Evolutionary conservation across 2,888 invertebrate genomes (phyloP), one percentile per base, ranked within the genome.

Genomic region (Pseudeuparius sepicola): DNA sequence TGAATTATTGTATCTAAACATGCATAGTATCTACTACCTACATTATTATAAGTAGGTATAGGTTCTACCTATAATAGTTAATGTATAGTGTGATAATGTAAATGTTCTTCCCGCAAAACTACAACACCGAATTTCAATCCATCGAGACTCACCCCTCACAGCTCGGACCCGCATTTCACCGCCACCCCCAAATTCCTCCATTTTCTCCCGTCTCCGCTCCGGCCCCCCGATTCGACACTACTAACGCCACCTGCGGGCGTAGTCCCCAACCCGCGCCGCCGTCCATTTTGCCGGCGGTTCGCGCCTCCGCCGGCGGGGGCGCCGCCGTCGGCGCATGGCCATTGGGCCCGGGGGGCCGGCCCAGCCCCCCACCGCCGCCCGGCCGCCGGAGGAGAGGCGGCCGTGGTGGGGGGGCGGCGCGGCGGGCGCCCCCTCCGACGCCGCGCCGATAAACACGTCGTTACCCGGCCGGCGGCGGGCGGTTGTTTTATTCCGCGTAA

Each of bases 241-340:
- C 37, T 49, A 40, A 50, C 57, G 65, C 65, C 67, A 65, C 66
- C 70, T 68, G 49, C 47, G 52, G 60, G 60, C 63, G 60, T 63
- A 64, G 63, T 44, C 53, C 50, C 51, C 44, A 34, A 41, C 45
- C 40, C 32, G 18, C n/a, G 28, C 46, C 34, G 63, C 62, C 69
- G 67, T 68, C 71, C 71, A 71, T 71, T 71, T 71, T 71, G 71
- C 71, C 69, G 65, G 60, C 60, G 61, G 60, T 57, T 51, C 64
- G 60, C 61, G 62, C 60, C 63, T 48, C 50, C 47, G 51, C 58
- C 60, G 60, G 59, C 59, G 58, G 57, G 54, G 55, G 57, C 55
- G 53, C 50, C 48, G 37, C 30, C 36, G 40, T 36, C 46, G 44
- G 66, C 68, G 66, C 68, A 66, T 66, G 68, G 58, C 62, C 59